Conservation (phyloP, 2,888 invertebrate genomes). For the Andrena bicolor region DNA sequence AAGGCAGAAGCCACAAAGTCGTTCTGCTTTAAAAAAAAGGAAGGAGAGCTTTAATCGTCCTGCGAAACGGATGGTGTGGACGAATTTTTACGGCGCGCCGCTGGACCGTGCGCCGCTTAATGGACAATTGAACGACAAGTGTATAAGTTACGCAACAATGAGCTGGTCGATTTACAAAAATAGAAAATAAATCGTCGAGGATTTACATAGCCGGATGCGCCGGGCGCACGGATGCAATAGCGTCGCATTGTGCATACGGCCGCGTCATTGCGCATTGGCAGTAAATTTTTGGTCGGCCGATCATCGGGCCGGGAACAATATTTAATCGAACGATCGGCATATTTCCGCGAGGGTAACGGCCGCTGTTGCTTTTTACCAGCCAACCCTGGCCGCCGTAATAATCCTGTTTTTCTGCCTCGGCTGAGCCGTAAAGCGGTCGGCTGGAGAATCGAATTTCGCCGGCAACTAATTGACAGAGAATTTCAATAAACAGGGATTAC, state of each 20-base stretch:
- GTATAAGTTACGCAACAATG: conserved; percentile 56
- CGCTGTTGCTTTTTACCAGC: background rate
- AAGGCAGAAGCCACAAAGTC: background rate
- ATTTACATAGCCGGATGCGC: conserved; percentile 51
- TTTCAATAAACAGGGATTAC: conserved; percentile 57
- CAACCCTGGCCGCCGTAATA: conserved; percentile 36
- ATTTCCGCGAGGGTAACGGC: conserved; percentile 25
- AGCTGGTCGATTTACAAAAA: conserved; percentile 48
- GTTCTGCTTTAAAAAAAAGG: background rate
- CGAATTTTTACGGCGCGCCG: conserved; percentile 23
- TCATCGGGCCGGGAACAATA: conserved; percentile 47
- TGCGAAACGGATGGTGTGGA: background rate
- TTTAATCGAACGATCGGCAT: conserved; percentile 64
- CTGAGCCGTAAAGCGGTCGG: conserved; percentile 17
- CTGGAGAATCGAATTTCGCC: conserved; percentile 25
- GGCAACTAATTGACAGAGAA: conserved; percentile 50
- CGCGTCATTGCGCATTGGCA: conserved; percentile 41
- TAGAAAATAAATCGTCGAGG: conserved; percentile 59
- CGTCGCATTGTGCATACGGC: conserved; percentile 39
- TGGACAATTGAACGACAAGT: conserved; percentile 49
- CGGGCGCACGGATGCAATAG: conserved; percentile 41
- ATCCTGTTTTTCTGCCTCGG: conserved; percentile 49
- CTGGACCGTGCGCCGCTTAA: conserved; percentile 25
- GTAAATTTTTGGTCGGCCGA: conserved; percentile 64
- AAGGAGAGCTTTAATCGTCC: background rate